A percentile compares a stretch with the other conserved stretches of the same genome.
phyloP scores from a whole-genome alignment of 92 coral and sea anemone species.

The Meandrina meandrites region DNA sequence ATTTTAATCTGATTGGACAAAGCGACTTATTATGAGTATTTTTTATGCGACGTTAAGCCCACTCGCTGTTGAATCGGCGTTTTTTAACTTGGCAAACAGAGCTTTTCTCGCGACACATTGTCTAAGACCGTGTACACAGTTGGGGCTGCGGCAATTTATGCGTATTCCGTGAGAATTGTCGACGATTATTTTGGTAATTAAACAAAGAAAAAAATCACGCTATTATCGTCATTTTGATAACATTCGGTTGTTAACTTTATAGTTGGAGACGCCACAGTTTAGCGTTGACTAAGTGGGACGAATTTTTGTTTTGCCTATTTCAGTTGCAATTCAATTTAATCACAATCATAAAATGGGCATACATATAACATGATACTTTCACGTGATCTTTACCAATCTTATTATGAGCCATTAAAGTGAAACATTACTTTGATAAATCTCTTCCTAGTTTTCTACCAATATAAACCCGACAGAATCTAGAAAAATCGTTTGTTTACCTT shows the following conservation, averaged over 20 bases:
- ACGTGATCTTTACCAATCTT: background rate
- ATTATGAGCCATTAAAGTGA: background rate
- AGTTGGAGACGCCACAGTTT: background rate
- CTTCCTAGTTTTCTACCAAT: background rate
- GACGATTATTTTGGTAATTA: background rate
- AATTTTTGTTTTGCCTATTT: background rate
- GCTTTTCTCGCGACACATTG: background rate
- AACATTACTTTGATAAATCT: background rate
- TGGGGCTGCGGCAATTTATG: background rate
- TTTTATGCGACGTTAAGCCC: background rate
- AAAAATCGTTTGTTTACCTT: background rate
- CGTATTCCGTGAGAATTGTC: background rate
- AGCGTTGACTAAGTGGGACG: too few relatives aligned
- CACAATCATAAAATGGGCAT: background rate
- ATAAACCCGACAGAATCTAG: background rate
- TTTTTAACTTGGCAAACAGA: slow-evolving; percentile 9
- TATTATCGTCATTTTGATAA: slow-evolving; percentile 6
- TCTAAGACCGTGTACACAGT: slow-evolving; percentile 22
- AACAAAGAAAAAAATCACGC: slow-evolving; percentile 24
- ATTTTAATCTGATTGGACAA: background rate
- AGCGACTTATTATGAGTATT: background rate
- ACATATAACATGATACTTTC: background rate
- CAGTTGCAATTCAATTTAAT: background rate
- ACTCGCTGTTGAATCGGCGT: background rate
- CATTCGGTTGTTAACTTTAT: background rate